Evolutionary conservation across 2,888 invertebrate species (phyloP), one percentile per base, ranked within the genome.

Genomic region (Ommatoiulus sabulosus): DNA sequence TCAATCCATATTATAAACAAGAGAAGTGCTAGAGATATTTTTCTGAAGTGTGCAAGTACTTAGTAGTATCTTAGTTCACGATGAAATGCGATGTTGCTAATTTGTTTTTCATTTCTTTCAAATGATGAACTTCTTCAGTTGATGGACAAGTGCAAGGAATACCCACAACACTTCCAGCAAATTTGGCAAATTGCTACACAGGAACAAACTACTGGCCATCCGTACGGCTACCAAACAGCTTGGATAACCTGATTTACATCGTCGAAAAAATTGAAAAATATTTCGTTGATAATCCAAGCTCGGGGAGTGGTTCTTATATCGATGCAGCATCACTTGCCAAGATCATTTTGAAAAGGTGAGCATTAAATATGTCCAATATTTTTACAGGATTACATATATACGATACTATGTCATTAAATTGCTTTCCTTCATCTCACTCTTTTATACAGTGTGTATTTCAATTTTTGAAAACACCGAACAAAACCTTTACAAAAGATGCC

Each of bases 261-360:
- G 52, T 89, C 17, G 89, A 89, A 84, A 89, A 89, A 63, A 46
- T 89, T n/a, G 87, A 89, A 80, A 44, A 46, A n/a, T 44, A n/a
- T 80, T 48, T 87, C 3, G 8, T 44, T 48, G 3, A 15, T n/a
- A 44, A 87, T 15, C 43, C n/a, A 20, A 72, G 85, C n/a, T 24
- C 43, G 12, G 12, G 8, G 8, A 57, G 57, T 17, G 15, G 4
- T 17, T 57, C 57, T 17, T 57, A 57, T 20, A 24, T 52, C 10
- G 52, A 89, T 57, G 89, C 89, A 10, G 35, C 87, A 5, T 15
- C 44, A 3, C 17, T 89, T 72, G 89, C 89, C 24, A 80, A 44
- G n/a, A 17, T 87, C 15, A 10, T 89, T 5, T 48, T 89, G 24
- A 63, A 86, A 87, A 87, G 87, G 89, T 89, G 44, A 24, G 20